Conservation (phyloP, 2,113 vertebrate species). For the Haemorhous mexicanus region DNA sequence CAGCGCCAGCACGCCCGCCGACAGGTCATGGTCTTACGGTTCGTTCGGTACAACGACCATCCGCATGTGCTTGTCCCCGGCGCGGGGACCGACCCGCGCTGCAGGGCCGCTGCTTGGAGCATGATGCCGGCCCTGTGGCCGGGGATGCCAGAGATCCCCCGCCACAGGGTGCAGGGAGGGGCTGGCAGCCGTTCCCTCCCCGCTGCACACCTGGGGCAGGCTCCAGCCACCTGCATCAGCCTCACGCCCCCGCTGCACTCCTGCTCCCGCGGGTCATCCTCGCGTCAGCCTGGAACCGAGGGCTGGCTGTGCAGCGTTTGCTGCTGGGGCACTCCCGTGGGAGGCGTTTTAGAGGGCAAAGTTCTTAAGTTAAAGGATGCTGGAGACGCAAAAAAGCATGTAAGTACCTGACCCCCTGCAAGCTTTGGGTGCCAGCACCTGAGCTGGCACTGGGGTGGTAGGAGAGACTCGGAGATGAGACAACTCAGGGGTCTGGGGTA, state of each 20-base stretch:
- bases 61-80: conserved; percentile 8
- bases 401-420: neutral
- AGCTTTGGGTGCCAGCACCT: neutral
- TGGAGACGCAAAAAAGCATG: neutral
- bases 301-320: neutral
- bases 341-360: neutral
- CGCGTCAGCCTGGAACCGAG: neutral
- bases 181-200: neutral
- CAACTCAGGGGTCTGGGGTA: neutral
- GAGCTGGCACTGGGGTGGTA: neutral
- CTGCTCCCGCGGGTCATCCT: neutral
- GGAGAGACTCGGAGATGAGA: neutral
- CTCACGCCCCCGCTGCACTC: neutral
- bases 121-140: accelerated
- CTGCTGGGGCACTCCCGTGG: neutral
- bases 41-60: accelerated
- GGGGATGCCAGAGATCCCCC: neutral
- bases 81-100: neutral
- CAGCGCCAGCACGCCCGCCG: conserved; percentile 32
- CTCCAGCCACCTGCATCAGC: neutral
- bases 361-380: neutral
- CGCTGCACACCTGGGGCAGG: neutral
- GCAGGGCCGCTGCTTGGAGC: neutral
- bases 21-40: conserved; percentile 20
- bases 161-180: neutral